Conservation (phyloP, 2,113 vertebrate species). For the Jaculus jaculus region DNA sequence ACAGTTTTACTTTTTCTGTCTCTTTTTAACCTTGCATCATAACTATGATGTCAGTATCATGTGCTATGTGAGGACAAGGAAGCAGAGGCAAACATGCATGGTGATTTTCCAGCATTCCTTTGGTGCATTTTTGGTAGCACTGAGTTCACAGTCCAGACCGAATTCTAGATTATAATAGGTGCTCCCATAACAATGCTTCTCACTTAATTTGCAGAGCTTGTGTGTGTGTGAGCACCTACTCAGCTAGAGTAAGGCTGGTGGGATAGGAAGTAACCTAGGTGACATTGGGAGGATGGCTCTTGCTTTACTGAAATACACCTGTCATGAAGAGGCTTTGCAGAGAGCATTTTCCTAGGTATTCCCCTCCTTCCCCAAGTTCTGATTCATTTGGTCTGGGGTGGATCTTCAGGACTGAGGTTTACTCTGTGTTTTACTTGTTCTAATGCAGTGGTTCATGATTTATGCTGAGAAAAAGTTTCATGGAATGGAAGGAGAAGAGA, state of each 20-base stretch:
- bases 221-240: neutral
- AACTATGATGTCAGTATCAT: neutral
- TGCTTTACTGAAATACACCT: neutral
- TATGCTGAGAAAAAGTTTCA: neutral
- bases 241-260: neutral
- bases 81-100: neutral
- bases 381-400: neutral
- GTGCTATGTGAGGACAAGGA: neutral
- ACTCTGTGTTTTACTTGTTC: neutral
- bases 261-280: neutral
- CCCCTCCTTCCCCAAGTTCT: neutral
- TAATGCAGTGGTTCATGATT: neutral
- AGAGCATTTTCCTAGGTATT: neutral
- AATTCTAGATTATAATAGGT: neutral
- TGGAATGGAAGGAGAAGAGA: neutral
- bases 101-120: neutral
- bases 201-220: neutral
- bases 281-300: neutral
- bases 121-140: neutral
- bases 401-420: neutral
- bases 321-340: neutral
- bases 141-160: neutral
- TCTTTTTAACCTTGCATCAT: neutral
- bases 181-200: neutral
- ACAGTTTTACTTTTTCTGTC: constrained; percentile 1